Evolutionary conservation across 2,888 invertebrate genomes (phyloP).

Genomic region (Cataglyphis rosenhaueri): DNA sequence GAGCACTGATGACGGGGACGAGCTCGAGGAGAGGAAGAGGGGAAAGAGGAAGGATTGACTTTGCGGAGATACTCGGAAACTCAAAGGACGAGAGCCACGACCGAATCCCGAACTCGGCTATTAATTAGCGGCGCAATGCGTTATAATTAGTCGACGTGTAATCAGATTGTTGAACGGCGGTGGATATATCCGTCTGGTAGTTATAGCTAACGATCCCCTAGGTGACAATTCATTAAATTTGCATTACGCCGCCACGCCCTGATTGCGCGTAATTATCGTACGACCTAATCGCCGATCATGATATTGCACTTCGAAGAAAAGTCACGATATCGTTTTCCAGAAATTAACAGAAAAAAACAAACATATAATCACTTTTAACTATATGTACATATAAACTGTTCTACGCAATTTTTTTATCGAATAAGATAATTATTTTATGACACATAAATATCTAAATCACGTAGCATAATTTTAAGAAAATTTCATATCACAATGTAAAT

Average conservation of each 20-base stretch:
- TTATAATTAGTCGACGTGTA: constrained; percentile 81
- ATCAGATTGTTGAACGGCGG: constrained; percentile 79
- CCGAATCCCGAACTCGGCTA: constrained; percentile 71
- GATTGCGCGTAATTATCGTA: constrained; percentile 70
- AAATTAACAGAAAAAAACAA: constrained; percentile 1
- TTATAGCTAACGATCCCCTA: constrained; percentile 82
- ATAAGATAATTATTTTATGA: neutral
- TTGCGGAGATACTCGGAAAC: constrained; percentile 48
- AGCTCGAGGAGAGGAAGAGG: neutral
- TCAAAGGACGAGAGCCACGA: constrained; percentile 44
- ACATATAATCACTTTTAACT: neutral
- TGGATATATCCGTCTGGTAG: constrained; percentile 79
- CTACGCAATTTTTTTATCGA: no score
- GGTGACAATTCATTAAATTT: constrained; percentile 81
- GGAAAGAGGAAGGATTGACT: neutral
- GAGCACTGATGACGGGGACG: neutral
- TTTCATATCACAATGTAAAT: neutral
- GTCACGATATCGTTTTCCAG: neutral
- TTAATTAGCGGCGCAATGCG: constrained; percentile 80
- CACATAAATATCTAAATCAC: neutral
- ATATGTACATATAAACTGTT: neutral
- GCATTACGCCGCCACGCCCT: constrained; percentile 55
- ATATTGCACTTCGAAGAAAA: constrained; percentile 10
- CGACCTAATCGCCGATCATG: constrained; percentile 72
- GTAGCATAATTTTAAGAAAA: neutral